Evolutionary conservation across 23 tunicate species (phyloP), one percentile per base, ranked within the genome.

Genomic region (Halocynthia aurantium): DNA sequence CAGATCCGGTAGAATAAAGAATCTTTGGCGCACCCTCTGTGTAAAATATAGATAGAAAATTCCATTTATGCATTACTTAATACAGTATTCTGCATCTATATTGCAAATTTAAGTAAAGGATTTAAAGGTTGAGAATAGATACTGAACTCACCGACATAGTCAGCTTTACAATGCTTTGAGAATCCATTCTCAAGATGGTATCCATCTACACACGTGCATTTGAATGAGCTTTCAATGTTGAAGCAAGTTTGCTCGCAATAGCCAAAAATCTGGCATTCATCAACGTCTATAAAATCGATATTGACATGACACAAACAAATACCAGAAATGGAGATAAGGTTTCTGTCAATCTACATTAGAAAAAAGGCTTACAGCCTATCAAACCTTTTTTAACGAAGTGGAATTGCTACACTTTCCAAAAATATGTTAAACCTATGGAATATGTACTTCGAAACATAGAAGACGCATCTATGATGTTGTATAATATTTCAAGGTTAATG

Each of bases 221-320:
- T 88, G 84, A 57, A 88, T 8, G 88, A 54, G 8, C 95, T 84
- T 15, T 61, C 75, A 7, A 69, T 51, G 63, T 88, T 88, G 51
- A 85, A 86, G 66, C 95, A 88, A 13, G 62, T 61, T 57, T 88
- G 95, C 53, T 88, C 95, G 67, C 95, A 88, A 22, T 54, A 52
- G 18, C 95, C 95, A 73, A 83, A 88, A 71, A 88, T 73, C 7
- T 52, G 52, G 58, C 95, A 88, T 73, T 88, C 95, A 67, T 88
- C 70, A 64, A 88, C 87, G 52, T 88, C 95, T 88, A 84, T 53
- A 72, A 17, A 22, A 65, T n/a, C 52, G 69, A 15, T 13, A 49
- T 67, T n/a, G 4, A 11, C 72, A 21, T 67, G 44, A 31, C 44
- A 31, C 44, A 31, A 0, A 31, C 4, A 4, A 31, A 31, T 31